These are phyloP conservation scores for Grammomys dolichurus DNA, from an alignment of 2,113 vertebrate genomes.

Conservation along the genomic window DNA sequence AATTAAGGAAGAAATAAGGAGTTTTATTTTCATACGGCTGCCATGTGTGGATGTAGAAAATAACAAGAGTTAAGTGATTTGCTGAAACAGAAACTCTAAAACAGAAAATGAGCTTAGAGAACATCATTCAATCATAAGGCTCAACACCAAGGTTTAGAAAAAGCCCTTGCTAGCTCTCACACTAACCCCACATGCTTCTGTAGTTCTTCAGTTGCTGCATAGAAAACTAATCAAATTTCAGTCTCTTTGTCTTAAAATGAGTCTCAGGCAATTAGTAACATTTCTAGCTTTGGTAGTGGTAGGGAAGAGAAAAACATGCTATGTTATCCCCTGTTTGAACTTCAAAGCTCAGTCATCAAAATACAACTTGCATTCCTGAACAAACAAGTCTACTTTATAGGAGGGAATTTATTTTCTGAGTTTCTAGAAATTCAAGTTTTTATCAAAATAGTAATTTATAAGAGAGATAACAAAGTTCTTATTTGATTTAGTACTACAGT, in stretches of 20 bases:
- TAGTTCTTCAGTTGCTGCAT: rapidly evolving
- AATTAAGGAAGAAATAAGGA: not conserved
- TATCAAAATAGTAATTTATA: not conserved
- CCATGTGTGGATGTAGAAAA: slow-evolving; percentile 9
- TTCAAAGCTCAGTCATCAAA: not conserved
- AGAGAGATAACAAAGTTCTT: not conserved
- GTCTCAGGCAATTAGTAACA: not conserved
- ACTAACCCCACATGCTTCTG: not conserved
- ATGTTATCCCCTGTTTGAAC: not conserved
- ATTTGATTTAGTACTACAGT: slow-evolving; percentile 25
- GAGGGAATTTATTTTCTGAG: not conserved
- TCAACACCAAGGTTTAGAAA: not conserved
- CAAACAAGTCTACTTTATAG: not conserved
- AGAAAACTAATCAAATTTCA: not conserved
- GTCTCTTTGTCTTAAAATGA: not conserved
- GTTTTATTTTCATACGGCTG: not conserved
- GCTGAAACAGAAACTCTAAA: not conserved
- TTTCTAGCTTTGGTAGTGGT: not conserved
- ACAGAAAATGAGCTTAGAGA: not conserved
- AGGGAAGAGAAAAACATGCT: not conserved
- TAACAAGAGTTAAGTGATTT: slow-evolving; percentile 4
- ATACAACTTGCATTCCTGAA: not conserved
- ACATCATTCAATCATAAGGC: not conserved
- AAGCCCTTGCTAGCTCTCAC: not conserved
- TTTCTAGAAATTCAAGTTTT: not conserved